A percentile compares a stretch with the other conserved stretches of the same genome.
These are phyloP conservation scores for Liopterus haemorrhoidalis DNA, from an alignment of 2,888 invertebrate genomes.

Conservation along the genomic window DNA sequence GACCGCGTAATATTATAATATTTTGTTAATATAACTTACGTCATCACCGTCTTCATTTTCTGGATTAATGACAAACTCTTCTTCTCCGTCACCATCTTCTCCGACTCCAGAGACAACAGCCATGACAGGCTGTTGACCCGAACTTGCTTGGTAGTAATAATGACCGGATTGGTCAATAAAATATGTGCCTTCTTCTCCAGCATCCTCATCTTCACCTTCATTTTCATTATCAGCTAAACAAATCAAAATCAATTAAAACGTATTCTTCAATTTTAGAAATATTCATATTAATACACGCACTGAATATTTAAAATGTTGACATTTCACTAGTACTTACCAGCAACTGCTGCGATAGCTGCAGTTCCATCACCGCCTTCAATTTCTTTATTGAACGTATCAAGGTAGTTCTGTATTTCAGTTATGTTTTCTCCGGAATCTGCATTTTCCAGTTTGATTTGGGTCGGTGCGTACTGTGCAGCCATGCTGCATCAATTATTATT, in stretches of 20 bases:
- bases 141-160: constrained; percentile 73
- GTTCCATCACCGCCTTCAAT: constrained; percentile 55
- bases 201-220: constrained; percentile 45
- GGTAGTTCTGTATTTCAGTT: constrained; percentile 71
- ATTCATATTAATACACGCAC: background rate
- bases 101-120: constrained; percentile 54
- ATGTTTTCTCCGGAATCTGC: constrained; percentile 49
- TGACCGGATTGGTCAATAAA: constrained; percentile 77
- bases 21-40: constrained; percentile 22
- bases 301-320: background rate
- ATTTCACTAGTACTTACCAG: constrained; percentile 41
- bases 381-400: constrained; percentile 77
- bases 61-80: constrained; percentile 48
- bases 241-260: background rate
- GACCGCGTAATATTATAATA: too few relatives aligned
- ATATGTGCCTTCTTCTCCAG: constrained; percentile 60
- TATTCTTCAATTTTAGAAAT: background rate
- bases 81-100: constrained; percentile 45
- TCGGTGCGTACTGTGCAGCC: constrained; percentile 40
- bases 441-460: constrained; percentile 44
- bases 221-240: constrained; percentile 32
- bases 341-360: constrained; percentile 41
- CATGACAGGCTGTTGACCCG: constrained; percentile 58
- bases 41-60: constrained; percentile 42
- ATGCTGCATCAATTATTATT: constrained; percentile 35